phyloP scores from a whole-genome alignment of 2,797 vertebrate species.

The Salmo trutta region DNA sequence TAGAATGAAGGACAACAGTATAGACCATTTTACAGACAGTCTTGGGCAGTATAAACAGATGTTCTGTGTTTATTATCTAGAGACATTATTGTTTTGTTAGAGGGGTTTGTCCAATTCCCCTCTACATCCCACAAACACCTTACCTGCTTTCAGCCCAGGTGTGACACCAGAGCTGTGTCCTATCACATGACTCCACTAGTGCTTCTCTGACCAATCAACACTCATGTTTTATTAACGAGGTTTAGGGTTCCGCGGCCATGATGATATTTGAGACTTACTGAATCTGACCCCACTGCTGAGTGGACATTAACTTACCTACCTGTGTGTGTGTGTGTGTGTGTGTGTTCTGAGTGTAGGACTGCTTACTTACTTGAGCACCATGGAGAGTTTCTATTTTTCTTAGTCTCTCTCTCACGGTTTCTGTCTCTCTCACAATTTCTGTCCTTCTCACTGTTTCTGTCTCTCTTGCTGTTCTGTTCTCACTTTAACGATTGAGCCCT shows the following conservation, averaged over 20 bases:
- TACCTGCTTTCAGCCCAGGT: slow-evolving; percentile 23
- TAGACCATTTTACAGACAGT: neutral
- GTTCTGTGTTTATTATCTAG: neutral
- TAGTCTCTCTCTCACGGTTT: too few relatives aligned
- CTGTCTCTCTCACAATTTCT: too few relatives aligned
- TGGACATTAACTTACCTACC: slow-evolving; percentile 38
- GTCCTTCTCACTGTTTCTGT: too few relatives aligned
- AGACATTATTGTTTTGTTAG: neutral
- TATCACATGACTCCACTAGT: slow-evolving; percentile 38
- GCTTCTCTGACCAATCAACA: slow-evolving; percentile 51
- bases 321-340: neutral
- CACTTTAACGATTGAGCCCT: too few relatives aligned
- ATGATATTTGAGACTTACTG: slow-evolving; percentile 65
- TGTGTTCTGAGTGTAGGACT: neutral
- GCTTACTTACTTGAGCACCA: too few relatives aligned
- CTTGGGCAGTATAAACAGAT: neutral
- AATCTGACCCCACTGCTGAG: slow-evolving; percentile 70
- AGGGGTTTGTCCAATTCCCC: too few relatives aligned
- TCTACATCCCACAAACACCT: neutral
- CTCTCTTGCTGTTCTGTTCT: too few relatives aligned
- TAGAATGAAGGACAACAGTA: neutral
- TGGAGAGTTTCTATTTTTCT: too few relatives aligned
- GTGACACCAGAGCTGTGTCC: slow-evolving; percentile 6
- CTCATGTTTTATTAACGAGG: slow-evolving; percentile 76
- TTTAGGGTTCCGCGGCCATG: slow-evolving; percentile 61